Conservation (phyloP, 2,888 invertebrate genomes). For the Crioceris asparagi region DNA sequence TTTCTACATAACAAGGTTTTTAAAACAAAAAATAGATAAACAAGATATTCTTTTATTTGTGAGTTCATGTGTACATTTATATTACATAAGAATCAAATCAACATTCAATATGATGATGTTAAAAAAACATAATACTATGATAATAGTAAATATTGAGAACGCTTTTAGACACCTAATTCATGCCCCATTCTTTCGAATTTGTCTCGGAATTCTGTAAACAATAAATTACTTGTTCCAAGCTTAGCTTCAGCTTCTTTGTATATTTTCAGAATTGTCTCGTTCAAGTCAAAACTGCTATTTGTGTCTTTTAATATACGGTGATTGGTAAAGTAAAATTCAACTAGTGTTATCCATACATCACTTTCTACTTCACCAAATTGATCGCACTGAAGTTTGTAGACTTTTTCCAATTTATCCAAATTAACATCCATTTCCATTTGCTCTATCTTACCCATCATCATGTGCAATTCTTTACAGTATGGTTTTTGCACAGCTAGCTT, state of each 20-base stretch:
- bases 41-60: too few species aligned
- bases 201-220: background rate
- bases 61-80: too few species aligned
- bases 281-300: background rate
- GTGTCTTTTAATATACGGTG: background rate
- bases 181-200: background rate
- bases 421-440: constrained; percentile 40
- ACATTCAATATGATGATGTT: too few species aligned
- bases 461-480: constrained; percentile 30
- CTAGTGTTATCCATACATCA: constrained; percentile 56
- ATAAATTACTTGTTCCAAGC: background rate
- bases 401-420: constrained; percentile 45
- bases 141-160: too few species aligned
- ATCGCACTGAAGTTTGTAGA: constrained; percentile 50
- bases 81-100: too few species aligned
- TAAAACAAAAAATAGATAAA: too few species aligned
- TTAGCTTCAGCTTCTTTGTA: background rate
- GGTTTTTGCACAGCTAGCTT: constrained; percentile 37
- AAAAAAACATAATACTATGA: too few species aligned
- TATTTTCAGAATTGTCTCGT: background rate
- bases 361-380: constrained; percentile 56
- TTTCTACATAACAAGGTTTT: too few species aligned
- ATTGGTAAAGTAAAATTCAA: constrained; percentile 47
- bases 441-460: constrained; percentile 42
- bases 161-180: too few species aligned